Conservation (phyloP, 2,113 vertebrate species). For the Chitala chitala region DNA sequence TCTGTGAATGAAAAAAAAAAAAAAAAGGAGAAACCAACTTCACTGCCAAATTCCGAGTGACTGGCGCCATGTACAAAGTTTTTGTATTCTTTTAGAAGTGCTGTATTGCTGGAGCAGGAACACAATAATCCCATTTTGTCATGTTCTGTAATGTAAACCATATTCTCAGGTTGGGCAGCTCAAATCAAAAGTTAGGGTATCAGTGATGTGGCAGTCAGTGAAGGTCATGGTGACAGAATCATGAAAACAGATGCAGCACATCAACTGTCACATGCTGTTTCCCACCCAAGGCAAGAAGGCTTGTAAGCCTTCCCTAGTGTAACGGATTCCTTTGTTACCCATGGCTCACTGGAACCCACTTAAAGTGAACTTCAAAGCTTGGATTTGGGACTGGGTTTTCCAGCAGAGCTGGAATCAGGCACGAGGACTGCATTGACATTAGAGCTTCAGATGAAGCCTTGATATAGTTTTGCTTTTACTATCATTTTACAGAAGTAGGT, state of each 20-base stretch:
- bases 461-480: neutral
- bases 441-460: neutral
- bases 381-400: neutral
- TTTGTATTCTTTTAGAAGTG: neutral
- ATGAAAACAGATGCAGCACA: neutral
- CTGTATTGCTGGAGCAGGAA: neutral
- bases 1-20: slow-evolving; percentile 12
- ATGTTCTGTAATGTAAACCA: neutral
- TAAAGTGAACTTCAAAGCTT: neutral
- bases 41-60: neutral
- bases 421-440: neutral
- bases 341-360: slow-evolving; percentile 30
- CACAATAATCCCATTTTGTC: neutral
- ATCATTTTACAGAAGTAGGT: too few relatives aligned
- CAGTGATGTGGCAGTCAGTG: neutral
- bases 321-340: slow-evolving; percentile 26
- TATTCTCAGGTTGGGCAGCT: neutral
- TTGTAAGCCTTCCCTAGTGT: slow-evolving; percentile 8
- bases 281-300: neutral
- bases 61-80: neutral
- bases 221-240: neutral
- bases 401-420: neutral
- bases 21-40: neutral
- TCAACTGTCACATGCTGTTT: neutral
- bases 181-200: neutral